Evolutionary conservation across 2,113 vertebrate species (phyloP).

Genomic region (Chamaea fasciata): DNA sequence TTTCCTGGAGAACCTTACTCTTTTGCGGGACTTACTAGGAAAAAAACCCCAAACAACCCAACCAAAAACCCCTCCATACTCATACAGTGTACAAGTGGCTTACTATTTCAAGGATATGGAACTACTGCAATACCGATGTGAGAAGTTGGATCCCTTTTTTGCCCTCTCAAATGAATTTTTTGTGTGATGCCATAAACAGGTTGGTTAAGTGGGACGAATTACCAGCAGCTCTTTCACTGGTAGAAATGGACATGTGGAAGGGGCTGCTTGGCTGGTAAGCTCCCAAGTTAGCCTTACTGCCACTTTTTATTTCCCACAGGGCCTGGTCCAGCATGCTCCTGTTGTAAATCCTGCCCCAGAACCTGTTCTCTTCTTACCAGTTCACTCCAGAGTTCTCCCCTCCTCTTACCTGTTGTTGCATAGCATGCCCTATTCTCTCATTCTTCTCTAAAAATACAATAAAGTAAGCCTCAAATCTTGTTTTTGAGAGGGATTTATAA

Average conservation of each 20-base stretch:
- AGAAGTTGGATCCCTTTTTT: not conserved
- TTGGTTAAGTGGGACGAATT: not conserved
- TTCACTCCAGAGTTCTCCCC: not conserved
- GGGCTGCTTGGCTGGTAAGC: not conserved
- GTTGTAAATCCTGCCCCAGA: not conserved
- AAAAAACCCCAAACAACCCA: not conserved
- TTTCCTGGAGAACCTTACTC: not conserved
- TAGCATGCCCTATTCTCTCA: not conserved
- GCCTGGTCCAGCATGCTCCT: not conserved
- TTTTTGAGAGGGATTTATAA: not conserved
- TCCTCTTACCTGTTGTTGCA: not conserved
- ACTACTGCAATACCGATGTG: not conserved
- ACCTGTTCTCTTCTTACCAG: not conserved
- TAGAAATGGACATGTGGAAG: not conserved
- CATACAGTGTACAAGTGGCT: not conserved
- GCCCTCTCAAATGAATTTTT: not conserved
- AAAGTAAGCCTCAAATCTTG: not conserved
- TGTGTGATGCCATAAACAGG: not conserved
- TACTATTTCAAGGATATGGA: not conserved
- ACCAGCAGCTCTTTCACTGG: not conserved
- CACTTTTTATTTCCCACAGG: not conserved
- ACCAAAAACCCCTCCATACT: not conserved
- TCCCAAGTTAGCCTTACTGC: not conserved
- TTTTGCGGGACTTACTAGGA: not conserved
- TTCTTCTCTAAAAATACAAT: not conserved